A percentile compares a stretch with the other conserved stretches of the same genome.
phyloP scores from a whole-genome alignment of 2,888 invertebrate species.

The Trichopoda pennipes region DNA sequence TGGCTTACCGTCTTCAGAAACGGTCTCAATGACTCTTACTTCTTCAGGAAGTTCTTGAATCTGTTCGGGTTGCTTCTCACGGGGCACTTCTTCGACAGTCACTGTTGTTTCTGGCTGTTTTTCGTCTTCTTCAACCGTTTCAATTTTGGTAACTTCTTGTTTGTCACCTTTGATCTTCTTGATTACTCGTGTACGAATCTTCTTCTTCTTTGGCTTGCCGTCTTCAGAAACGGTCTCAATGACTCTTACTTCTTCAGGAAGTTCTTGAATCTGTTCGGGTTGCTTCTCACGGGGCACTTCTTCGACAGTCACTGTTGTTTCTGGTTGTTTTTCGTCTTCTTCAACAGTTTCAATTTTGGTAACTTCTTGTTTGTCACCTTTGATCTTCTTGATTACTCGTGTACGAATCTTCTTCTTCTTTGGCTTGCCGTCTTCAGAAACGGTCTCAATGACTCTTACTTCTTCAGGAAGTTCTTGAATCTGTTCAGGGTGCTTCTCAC shows the following conservation, averaged over 20 bases:
- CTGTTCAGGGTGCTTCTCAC: not conserved
- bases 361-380: slow-evolving; percentile 75
- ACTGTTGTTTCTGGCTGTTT: slow-evolving; percentile 76
- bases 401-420: slow-evolving; percentile 76
- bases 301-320: slow-evolving; percentile 9
- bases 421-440: slow-evolving; percentile 74
- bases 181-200: slow-evolving; percentile 75
- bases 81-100: slow-evolving; percentile 75
- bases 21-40: slow-evolving; percentile 76
- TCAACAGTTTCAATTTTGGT: slow-evolving; percentile 77
- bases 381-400: slow-evolving; percentile 67
- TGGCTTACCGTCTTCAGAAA: slow-evolving; percentile 74
- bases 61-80: too few relatives aligned
- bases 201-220: slow-evolving; percentile 75
- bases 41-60: slow-evolving; percentile 75
- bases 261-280: not conserved
- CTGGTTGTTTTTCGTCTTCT: slow-evolving; percentile 39
- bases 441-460: slow-evolving; percentile 68
- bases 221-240: slow-evolving; percentile 72
- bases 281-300: not conserved
- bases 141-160: slow-evolving; percentile 77
- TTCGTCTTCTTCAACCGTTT: slow-evolving; percentile 74
- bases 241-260: slow-evolving; percentile 66
- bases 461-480: slow-evolving; percentile 12
- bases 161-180: slow-evolving; percentile 74